Conservation (phyloP, 1,140 invertebrate species). For the Drosophila kohkoa region DNA sequence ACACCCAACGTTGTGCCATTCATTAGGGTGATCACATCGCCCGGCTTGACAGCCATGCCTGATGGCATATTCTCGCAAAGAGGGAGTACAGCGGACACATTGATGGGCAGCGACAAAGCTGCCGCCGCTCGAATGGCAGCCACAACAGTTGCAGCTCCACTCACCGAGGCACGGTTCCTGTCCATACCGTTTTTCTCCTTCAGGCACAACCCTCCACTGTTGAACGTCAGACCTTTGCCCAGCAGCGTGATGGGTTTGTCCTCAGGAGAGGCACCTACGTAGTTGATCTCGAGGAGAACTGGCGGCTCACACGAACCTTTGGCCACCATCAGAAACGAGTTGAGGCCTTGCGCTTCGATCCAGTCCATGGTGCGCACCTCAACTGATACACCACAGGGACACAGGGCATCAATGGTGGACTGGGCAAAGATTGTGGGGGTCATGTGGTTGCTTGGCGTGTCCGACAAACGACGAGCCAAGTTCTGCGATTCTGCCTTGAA, state of each 20-base stretch:
- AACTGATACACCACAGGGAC: constrained; percentile 87
- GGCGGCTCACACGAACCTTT: constrained; percentile 90
- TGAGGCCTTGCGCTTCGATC: constrained; percentile 66
- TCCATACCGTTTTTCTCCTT: constrained; percentile 91
- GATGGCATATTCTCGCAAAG: constrained; percentile 95
- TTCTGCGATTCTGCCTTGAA: constrained; percentile 94
- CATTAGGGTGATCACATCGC: constrained; percentile 93
- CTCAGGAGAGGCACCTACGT: constrained; percentile 63
- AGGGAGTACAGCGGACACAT: constrained; percentile 91
- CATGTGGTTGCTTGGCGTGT: constrained; percentile 94
- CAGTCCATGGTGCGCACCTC: constrained; percentile 87
- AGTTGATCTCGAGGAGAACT: constrained; percentile 64
- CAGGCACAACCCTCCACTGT: constrained; percentile 92
- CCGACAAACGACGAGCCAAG: constrained; percentile 90
- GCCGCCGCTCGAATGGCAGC: constrained; percentile 69
- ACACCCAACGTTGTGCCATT: constrained; percentile 94
- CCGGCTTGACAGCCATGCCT: constrained; percentile 93
- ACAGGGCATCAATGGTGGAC: constrained; percentile 85
- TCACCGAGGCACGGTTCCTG: constrained; percentile 94
- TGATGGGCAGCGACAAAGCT: constrained; percentile 87
- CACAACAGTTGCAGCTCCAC: constrained; percentile 60
- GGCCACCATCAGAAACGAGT: constrained; percentile 91
- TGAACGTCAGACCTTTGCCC: constrained; percentile 74
- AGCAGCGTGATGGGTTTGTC: constrained; percentile 63
- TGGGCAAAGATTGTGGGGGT: constrained; percentile 94